A percentile compares a stretch with the other conserved stretches of the same genome.
These are phyloP conservation scores for Gnathonemus echidnorhynchus DNA, from an alignment of 2,113 vertebrate species.

Conservation along the genomic window DNA sequence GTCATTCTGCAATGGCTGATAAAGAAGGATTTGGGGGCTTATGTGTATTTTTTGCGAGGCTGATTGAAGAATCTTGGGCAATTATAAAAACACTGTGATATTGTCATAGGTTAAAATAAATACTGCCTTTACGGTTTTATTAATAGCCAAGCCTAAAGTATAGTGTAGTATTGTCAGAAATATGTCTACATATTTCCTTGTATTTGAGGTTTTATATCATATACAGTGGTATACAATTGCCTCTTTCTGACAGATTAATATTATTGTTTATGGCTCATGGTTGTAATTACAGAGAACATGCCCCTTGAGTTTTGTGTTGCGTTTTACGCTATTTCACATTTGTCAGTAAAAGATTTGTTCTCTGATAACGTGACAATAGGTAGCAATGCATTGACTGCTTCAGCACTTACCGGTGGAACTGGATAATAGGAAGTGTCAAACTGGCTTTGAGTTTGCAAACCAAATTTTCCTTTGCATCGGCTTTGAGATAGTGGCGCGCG, in stretches of 20 bases:
- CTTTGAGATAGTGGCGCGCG: background rate
- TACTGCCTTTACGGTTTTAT: background rate
- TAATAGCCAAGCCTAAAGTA: background rate
- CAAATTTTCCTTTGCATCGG: background rate
- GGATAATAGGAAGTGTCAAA: background rate
- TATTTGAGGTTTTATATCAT: background rate
- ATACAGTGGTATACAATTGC: background rate
- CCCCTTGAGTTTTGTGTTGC: background rate
- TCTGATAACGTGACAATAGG: background rate
- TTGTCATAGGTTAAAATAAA: background rate
- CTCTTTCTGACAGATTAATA: background rate
- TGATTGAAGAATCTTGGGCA: background rate
- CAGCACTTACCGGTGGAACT: background rate
- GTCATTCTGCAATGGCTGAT: background rate
- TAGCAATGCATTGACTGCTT: background rate
- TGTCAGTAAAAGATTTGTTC: background rate
- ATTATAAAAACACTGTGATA: background rate
- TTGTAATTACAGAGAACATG: background rate
- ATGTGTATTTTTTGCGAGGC: background rate
- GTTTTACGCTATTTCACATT: background rate
- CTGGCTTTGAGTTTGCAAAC: background rate
- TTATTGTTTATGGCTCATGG: background rate
- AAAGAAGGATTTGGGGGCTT: background rate
- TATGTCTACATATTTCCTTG: background rate
- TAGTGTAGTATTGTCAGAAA: background rate